Percentiles rank a stretch among this genome's conserved stretches.
Evolutionary conservation across 2,888 invertebrate species (phyloP).

Genomic region (Diaperis boleti): DNA sequence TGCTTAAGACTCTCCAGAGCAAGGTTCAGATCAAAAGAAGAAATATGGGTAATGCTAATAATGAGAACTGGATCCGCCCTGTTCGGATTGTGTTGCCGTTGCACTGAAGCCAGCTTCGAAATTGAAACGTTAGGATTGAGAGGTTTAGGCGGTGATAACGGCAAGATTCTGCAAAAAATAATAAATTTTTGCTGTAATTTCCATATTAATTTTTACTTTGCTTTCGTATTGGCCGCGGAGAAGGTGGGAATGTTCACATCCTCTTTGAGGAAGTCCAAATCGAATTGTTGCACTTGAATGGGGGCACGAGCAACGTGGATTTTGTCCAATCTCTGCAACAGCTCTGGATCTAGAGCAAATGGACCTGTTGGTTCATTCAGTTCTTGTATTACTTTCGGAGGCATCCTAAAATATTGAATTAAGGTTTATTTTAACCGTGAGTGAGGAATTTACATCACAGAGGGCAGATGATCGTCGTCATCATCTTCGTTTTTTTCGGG

Average conservation of each 20-base stretch:
- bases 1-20: slow-evolving; percentile 73
- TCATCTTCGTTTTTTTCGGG: slow-evolving; percentile 60
- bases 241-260: slow-evolving; percentile 60
- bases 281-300: slow-evolving; percentile 61
- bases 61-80: slow-evolving; percentile 46
- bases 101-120: slow-evolving; percentile 8
- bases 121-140: slow-evolving; percentile 57
- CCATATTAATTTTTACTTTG: slow-evolving; percentile 51
- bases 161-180: slow-evolving; percentile 59
- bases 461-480: slow-evolving; percentile 54
- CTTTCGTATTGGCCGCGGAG: slow-evolving; percentile 54
- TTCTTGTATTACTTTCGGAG: slow-evolving; percentile 65
- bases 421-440: background rate
- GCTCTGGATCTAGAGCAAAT: slow-evolving; percentile 81
- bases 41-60: slow-evolving; percentile 47
- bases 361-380: slow-evolving; percentile 73
- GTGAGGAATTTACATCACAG: slow-evolving; percentile 51
- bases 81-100: slow-evolving; percentile 46
- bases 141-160: slow-evolving; percentile 71
- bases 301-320: slow-evolving; percentile 44
- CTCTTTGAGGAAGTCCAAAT: slow-evolving; percentile 62
- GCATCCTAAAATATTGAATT: slow-evolving; percentile 54
- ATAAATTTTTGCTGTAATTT: background rate
- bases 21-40: slow-evolving; percentile 38
- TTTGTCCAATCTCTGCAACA: slow-evolving; percentile 77